Base-by-base conservation (phyloP, 2,888 invertebrate genomes). In the Volucella inanis region DNA sequence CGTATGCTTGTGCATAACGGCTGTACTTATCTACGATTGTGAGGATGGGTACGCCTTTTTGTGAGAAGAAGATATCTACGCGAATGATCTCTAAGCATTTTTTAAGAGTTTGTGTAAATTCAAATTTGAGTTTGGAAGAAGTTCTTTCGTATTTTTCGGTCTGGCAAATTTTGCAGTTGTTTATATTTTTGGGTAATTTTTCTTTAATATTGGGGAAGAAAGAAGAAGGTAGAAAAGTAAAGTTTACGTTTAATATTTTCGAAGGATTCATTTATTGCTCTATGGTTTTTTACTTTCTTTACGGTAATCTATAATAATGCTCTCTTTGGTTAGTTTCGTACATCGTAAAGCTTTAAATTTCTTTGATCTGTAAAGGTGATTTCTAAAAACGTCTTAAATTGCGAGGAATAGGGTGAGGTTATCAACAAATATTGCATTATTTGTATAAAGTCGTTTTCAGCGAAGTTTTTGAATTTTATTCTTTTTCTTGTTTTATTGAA, bases 91-190 rank as follows among this genome's bases (percentile, higher is more conserved):
- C 62, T 62, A 62, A 45, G 15, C 22, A 6, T 4, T 47, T n/a
- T 61, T 61, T n/a, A 8, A 11, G 45, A 18, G 61, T 45, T 61
- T 61, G 18, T 45, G 47, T 61, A 11, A 9, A 22, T 22, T 22
- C 22, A 4, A 22, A 22, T 22, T 22, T 22, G 22, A 3, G 22
- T 4, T 22, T 22, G 4, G 22, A 3, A 22, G 72, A 74, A 22
- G 74, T 15, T n/a, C n/a, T n/a, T n/a, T 15, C 68, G n/a, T 75
- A 81, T 59, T 75, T 80, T 50, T 64, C 70, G 14, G 10, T 47
- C 3, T 74, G 67, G 12, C 74, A 80, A 50, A 80, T 52, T 10
- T 71, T 41, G 15, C 78, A 78, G 12, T 78, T 78, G 38, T 78
- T 65, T 15, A 78, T 78, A 31, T 47, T 31, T 52, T 61, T 67